Conservation (phyloP, 1,140 invertebrate genomes). For the Andricus grossulariae region DNA sequence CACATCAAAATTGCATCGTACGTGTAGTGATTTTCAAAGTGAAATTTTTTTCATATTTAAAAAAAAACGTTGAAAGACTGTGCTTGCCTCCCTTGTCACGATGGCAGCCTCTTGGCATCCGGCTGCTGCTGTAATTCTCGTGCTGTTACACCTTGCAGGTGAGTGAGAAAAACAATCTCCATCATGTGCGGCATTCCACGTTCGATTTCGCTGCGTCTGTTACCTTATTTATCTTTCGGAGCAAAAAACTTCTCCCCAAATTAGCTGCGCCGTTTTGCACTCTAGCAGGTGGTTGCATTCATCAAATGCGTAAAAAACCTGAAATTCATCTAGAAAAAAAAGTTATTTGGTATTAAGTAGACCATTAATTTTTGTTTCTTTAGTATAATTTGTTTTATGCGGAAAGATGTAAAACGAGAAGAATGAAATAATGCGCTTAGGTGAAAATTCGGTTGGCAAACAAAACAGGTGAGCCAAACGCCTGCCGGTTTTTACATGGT, state of each 20-base stretch:
- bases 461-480: too few species aligned
- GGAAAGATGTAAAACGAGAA: too few species aligned
- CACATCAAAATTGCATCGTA: neutral
- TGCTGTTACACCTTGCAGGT: slow-evolving; percentile 64
- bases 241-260: neutral
- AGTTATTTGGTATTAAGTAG: too few species aligned
- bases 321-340: neutral
- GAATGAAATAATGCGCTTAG: too few species aligned
- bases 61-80: slow-evolving; percentile 35
- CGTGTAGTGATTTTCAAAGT: slow-evolving; percentile 38
- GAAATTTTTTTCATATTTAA: slow-evolving; percentile 15
- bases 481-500: too few species aligned
- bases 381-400: too few species aligned
- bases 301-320: neutral
- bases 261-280: slow-evolving; percentile 43
- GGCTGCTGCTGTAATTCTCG: slow-evolving; percentile 53
- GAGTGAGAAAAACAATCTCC: slow-evolving; percentile 50
- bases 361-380: too few species aligned
- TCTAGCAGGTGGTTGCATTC: slow-evolving; percentile 57
- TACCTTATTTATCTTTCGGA: slow-evolving; percentile 8
- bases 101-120: slow-evolving; percentile 63
- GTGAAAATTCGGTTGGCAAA: too few species aligned
- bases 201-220: slow-evolving; percentile 43
- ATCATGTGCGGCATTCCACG: slow-evolving; percentile 32
- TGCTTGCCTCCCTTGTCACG: slow-evolving; percentile 45